Percentiles rank a stretch among this genome's conserved stretches.
phyloP scores from a whole-genome alignment of 1,140 invertebrate genomes.

The Sitophilus oryzae region DNA sequence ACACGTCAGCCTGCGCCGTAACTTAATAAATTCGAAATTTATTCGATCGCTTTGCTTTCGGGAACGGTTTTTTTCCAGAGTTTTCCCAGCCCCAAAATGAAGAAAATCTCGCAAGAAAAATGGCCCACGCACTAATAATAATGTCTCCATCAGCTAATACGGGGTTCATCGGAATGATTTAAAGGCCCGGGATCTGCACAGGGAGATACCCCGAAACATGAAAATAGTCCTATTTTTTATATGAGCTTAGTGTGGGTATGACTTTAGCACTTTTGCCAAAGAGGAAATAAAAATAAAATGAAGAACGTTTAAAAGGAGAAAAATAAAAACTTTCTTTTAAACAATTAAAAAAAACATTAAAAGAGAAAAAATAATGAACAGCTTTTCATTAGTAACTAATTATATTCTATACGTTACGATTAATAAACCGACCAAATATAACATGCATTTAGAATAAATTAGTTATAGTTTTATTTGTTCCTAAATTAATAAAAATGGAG shows the following conservation, averaged over 20 bases:
- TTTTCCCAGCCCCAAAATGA: too few species aligned
- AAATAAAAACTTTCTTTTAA: conserved; percentile 13
- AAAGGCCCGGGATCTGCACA: conserved; percentile 13
- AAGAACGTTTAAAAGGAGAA: conserved; percentile 14
- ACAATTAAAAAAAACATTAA: neutral
- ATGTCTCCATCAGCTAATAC: conserved; percentile 22
- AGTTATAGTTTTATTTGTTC: neutral
- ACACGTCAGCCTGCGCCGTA: neutral
- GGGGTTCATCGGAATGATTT: conserved; percentile 23
- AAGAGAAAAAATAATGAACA: neutral
- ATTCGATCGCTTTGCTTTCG: neutral
- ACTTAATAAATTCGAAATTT: neutral
- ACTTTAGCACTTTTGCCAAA: conserved; percentile 15
- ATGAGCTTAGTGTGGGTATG: conserved; percentile 1
- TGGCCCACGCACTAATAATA: conserved; percentile 15
- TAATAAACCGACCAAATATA: neutral
- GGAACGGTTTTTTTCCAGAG: neutral
- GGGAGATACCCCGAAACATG: conserved; percentile 17
- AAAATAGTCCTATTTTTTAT: conserved; percentile 18
- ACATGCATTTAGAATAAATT: neutral
- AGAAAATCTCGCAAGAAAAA: conserved; percentile 15
- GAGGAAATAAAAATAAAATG: too few species aligned
- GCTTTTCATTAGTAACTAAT: neutral
- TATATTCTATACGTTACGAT: neutral
- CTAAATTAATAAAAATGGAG: neutral